Evolutionary conservation across 2,888 invertebrate species (phyloP).

Genomic region (Ecliptopera silaceata): DNA sequence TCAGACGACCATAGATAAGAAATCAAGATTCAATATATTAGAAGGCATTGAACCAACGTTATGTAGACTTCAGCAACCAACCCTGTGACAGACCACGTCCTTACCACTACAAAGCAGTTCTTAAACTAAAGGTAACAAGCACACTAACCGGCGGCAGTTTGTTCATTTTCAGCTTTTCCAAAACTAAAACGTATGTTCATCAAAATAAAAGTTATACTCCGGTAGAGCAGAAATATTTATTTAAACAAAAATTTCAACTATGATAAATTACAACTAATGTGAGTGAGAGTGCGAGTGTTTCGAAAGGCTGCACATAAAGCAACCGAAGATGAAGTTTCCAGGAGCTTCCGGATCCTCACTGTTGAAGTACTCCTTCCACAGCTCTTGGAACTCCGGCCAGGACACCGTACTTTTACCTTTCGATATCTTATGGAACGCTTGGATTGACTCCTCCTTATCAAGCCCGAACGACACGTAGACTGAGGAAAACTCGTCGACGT

Average conservation of each 20-base stretch:
- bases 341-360: slow-evolving; percentile 77
- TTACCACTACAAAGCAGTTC: too few species aligned
- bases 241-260: neutral
- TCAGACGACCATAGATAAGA: too few species aligned
- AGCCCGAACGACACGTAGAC: slow-evolving; percentile 91
- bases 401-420: slow-evolving; percentile 88
- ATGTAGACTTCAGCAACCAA: too few species aligned
- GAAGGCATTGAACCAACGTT: too few species aligned
- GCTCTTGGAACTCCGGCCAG: slow-evolving; percentile 88
- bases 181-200: too few species aligned
- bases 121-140: too few species aligned
- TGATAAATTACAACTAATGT: slow-evolving; percentile 20
- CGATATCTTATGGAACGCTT: slow-evolving; percentile 91
- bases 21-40: too few species aligned
- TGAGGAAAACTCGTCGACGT: slow-evolving; percentile 90
- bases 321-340: slow-evolving; percentile 88
- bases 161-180: too few species aligned
- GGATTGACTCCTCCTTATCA: slow-evolving; percentile 86
- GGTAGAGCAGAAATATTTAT: too few species aligned
- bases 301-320: slow-evolving; percentile 45
- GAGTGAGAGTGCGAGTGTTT: slow-evolving; percentile 41
- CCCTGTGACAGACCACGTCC: too few species aligned
- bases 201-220: too few species aligned
- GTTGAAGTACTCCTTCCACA: slow-evolving; percentile 89
- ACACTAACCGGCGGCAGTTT: too few species aligned